A percentile compares a stretch with the other conserved stretches of the same genome.
These are phyloP conservation scores for Drosophila seguyi DNA, from an alignment of 1,140 invertebrate species.

Conservation along the genomic window DNA sequence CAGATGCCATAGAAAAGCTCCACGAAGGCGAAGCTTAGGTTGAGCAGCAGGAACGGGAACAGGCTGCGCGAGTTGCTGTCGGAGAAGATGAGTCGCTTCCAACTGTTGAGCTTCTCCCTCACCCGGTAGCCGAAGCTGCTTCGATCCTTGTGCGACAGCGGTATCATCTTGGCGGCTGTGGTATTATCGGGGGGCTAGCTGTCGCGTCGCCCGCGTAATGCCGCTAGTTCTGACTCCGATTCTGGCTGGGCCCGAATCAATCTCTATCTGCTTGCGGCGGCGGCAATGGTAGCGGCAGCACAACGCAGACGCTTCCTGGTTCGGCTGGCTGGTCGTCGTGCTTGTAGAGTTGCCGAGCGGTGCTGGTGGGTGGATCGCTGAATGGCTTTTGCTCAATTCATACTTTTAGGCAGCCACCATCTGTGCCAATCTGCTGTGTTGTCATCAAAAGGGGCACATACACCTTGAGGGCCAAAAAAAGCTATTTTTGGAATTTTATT, in stretches of 20 bases:
- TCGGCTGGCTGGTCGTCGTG: slow-evolving; percentile 31
- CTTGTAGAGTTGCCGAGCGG: slow-evolving; percentile 60
- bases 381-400: slow-evolving; percentile 65
- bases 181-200: slow-evolving; percentile 66
- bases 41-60: slow-evolving; percentile 97
- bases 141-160: slow-evolving; percentile 91
- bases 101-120: slow-evolving; percentile 90
- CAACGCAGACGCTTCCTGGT: slow-evolving; percentile 59
- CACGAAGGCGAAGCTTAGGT: slow-evolving; percentile 98
- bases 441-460: too few relatives aligned
- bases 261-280: slow-evolving; percentile 42
- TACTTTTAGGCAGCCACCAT: slow-evolving; percentile 54
- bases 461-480: too few relatives aligned
- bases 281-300: slow-evolving; percentile 41
- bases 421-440: slow-evolving; percentile 80
- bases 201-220: slow-evolving; percentile 16
- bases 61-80: slow-evolving; percentile 97
- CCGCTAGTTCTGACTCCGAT: slow-evolving; percentile 42
- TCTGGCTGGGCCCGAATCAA: slow-evolving; percentile 46
- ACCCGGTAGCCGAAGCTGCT: slow-evolving; percentile 88
- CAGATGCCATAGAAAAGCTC: slow-evolving; percentile 97
- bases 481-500: too few relatives aligned
- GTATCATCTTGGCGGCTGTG: slow-evolving; percentile 86
- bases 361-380: slow-evolving; percentile 22
- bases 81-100: slow-evolving; percentile 95